phyloP scores from a whole-genome alignment of 2,888 invertebrate genomes.

The Hermaeophaga mercurialis region DNA sequence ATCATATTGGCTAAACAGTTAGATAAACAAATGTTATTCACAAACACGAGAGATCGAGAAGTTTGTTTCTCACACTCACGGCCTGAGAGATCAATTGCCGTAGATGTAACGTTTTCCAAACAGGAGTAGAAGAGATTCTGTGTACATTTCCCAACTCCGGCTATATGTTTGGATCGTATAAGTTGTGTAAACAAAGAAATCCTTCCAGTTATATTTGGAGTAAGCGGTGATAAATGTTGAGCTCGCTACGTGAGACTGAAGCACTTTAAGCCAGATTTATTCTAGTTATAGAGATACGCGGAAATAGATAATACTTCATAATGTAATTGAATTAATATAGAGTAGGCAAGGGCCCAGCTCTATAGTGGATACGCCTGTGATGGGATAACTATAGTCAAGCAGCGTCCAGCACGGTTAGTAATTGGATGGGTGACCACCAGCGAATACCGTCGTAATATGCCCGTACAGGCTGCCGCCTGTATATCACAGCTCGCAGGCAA shows the following conservation, averaged over 20 bases:
- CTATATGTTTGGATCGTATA: slow-evolving; percentile 1
- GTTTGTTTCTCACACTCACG: not conserved
- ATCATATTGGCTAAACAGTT: not conserved
- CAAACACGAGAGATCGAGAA: not conserved
- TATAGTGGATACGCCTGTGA: no score
- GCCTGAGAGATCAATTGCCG: not conserved
- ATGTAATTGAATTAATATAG: no score
- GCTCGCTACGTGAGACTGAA: not conserved
- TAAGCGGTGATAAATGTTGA: slow-evolving; percentile 2
- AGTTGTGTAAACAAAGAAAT: slow-evolving; percentile 1
- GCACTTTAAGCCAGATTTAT: not conserved
- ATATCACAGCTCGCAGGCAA: no score
- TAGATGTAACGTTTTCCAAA: not conserved
- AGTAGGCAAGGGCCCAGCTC: no score
- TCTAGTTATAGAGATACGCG: no score
- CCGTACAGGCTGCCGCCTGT: no score
- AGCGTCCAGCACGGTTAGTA: no score
- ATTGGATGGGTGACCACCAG: no score
- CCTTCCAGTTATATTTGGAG: not conserved
- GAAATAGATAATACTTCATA: no score
- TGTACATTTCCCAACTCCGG: not conserved
- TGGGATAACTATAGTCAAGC: no score
- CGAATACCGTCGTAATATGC: no score
- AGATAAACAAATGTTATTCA: not conserved
- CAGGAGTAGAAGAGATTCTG: not conserved